Base-by-base conservation (phyloP, 2,113 vertebrate genomes). In the Chiloscyllium plagiosum region DNA sequence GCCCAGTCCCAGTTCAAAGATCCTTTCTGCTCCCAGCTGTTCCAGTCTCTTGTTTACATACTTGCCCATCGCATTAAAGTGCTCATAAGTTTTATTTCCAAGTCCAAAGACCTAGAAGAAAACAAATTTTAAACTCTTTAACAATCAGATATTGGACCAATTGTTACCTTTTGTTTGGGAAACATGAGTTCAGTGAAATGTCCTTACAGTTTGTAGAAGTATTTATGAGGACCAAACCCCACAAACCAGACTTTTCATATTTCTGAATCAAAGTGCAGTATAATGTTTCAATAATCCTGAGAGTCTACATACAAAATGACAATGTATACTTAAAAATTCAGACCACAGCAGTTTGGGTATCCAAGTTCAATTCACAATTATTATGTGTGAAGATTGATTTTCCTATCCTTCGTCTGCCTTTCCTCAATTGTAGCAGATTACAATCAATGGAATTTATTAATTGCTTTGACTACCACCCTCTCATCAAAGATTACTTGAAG, bases 21-120 rank as follows among this genome's bases (percentile, higher is more conserved):
- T 98, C 95, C 99, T 98, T 10, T 98, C 98, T 19, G 98, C 99
- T 24, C 99, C 98, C 0, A 99, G 98, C 95, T 99, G 98, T 72
- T 98, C 98, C 96, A 99, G 97, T 13, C 98, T 97, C 97, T 98
- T 99, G 97, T 99, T 99, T 96, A 99, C 98, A 0, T 99, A 99
- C 95, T 99, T 99, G 2, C 98, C 99, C 99, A 99, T 99, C 50
- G 99, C 98, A 0, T 99, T 99, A 97, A 99, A 99, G 97, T 99
- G 99, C 96, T 99, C 99, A 0, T 99, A 99, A 0, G 99, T 99
- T 97, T 99, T 99, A 96, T 99, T 99, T 17, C 99, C 99, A 92
- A 99, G 97, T 47, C 98, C 98, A 96, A 99, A 99, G 1, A 99
- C 99, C 99, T 99, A 96, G 0, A 97, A 95, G 47, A 80, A 86